Percentiles rank a stretch among this genome's conserved stretches.
Evolutionary conservation across 2,888 invertebrate species (phyloP).

Genomic region (Euplagia quadripunctaria): DNA sequence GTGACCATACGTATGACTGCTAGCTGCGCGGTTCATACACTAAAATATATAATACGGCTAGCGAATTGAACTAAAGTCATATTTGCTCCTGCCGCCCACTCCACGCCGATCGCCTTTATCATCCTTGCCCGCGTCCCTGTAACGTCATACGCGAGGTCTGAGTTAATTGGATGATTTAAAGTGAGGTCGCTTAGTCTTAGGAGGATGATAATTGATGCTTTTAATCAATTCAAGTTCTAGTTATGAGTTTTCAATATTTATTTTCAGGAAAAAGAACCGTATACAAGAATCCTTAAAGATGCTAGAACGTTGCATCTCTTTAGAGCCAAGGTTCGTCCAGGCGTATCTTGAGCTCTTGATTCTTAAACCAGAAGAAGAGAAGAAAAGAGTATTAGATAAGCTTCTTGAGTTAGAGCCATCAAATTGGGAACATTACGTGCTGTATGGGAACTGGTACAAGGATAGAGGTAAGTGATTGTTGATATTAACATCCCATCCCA

Average conservation of each 20-base stretch:
- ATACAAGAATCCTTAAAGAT: constrained; percentile 89
- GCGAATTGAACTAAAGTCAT: too few relatives aligned
- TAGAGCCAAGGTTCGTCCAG: constrained; percentile 90
- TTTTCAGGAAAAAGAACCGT: constrained; percentile 89
- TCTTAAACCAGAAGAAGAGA: constrained; percentile 83
- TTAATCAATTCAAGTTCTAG: too few relatives aligned
- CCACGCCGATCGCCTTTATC: too few relatives aligned
- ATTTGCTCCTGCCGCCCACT: too few relatives aligned
- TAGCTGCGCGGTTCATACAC: too few relatives aligned
- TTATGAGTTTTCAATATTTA: neutral
- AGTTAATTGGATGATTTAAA: too few relatives aligned
- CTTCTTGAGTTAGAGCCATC: constrained; percentile 89
- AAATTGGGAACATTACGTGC: constrained; percentile 90
- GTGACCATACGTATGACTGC: too few relatives aligned
- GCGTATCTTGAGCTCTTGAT: constrained; percentile 90
- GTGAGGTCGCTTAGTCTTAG: too few relatives aligned
- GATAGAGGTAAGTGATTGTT: constrained; percentile 85
- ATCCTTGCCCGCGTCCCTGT: too few relatives aligned
- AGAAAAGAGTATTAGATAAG: constrained; percentile 87
- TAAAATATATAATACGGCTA: too few relatives aligned
- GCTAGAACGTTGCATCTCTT: constrained; percentile 89
- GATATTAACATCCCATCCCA: neutral
- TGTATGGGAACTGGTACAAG: constrained; percentile 91
- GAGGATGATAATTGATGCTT: too few relatives aligned
- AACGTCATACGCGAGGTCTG: too few relatives aligned